Conservation (phyloP, 2,113 vertebrate genomes). For the Silurus meridionalis region DNA sequence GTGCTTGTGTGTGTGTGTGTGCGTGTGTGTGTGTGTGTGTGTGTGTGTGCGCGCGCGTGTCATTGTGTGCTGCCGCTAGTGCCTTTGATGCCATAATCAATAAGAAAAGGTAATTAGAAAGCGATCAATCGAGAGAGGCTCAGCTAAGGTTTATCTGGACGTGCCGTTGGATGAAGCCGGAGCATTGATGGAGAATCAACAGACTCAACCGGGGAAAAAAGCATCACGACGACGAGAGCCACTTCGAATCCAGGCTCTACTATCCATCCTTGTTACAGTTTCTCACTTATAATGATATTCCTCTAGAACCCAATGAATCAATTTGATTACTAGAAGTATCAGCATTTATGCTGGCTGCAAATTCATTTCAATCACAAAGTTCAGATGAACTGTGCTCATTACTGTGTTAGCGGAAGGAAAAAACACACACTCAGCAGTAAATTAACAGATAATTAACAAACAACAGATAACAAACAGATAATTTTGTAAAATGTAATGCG, state of each 20-base stretch:
- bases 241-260: background rate
- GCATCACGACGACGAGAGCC: too few species aligned
- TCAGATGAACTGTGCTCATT: background rate
- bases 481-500: too few species aligned
- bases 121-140: constrained; percentile 51
- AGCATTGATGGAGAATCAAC: constrained; percentile 32
- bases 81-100: constrained; percentile 52
- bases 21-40: constrained; percentile 4
- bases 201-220: background rate
- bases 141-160: constrained; percentile 44
- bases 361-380: background rate
- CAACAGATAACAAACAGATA: too few species aligned
- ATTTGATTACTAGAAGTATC: background rate
- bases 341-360: background rate
- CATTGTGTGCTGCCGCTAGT: background rate
- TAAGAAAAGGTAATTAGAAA: constrained; percentile 57
- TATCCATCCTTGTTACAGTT: background rate
- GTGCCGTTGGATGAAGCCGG: constrained; percentile 43
- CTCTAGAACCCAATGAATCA: background rate
- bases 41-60: constrained; percentile 23
- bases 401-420: background rate
- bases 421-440: background rate
- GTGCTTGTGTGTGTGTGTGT: background rate
- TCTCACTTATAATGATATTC: background rate
- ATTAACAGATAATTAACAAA: too few species aligned